Conservation (phyloP, 2,113 vertebrate species). For the Macquaria australasica region DNA sequence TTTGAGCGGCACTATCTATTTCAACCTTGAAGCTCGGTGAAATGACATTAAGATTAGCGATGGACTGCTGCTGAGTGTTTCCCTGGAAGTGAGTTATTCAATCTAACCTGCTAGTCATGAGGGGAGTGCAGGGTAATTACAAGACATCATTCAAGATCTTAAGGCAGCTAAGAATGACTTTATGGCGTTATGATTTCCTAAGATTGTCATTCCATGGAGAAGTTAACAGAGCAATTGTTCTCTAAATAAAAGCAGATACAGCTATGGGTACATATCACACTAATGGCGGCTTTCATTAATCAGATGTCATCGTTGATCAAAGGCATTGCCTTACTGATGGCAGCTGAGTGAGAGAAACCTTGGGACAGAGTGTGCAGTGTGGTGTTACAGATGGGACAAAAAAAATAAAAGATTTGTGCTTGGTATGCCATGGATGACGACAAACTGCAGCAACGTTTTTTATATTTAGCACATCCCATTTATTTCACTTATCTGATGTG, state of each 20-base stretch:
- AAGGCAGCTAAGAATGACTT: slow-evolving; percentile 20
- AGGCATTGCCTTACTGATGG: not conserved
- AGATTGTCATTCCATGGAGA: slow-evolving; percentile 12
- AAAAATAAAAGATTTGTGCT: not conserved
- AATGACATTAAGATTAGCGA: slow-evolving; percentile 30
- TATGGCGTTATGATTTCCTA: slow-evolving; percentile 22
- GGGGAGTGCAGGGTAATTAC: slow-evolving; percentile 53
- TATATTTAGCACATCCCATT: not conserved
- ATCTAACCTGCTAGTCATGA: slow-evolving; percentile 41
- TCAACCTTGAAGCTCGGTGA: slow-evolving; percentile 36
- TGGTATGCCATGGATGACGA: not conserved
- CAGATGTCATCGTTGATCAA: slow-evolving; percentile 36
- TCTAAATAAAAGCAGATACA: slow-evolving; percentile 27
- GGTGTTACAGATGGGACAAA: slow-evolving; percentile 5
- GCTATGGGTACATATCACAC: slow-evolving; percentile 11
- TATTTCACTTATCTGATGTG: slow-evolving; percentile 3
- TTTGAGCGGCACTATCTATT: slow-evolving; percentile 38
- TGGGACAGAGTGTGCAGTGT: not conserved
- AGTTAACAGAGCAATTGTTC: slow-evolving; percentile 19
- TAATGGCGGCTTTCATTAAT: slow-evolving; percentile 47
- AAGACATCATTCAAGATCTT: slow-evolving; percentile 51
- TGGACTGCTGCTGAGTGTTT: slow-evolving; percentile 17
- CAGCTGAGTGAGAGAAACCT: not conserved
- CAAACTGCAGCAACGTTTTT: not conserved
- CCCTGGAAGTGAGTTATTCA: slow-evolving; percentile 34